These are phyloP conservation scores for Dendroctonus valens DNA, from an alignment of 1,140 invertebrate species.

Conservation along the genomic window DNA sequence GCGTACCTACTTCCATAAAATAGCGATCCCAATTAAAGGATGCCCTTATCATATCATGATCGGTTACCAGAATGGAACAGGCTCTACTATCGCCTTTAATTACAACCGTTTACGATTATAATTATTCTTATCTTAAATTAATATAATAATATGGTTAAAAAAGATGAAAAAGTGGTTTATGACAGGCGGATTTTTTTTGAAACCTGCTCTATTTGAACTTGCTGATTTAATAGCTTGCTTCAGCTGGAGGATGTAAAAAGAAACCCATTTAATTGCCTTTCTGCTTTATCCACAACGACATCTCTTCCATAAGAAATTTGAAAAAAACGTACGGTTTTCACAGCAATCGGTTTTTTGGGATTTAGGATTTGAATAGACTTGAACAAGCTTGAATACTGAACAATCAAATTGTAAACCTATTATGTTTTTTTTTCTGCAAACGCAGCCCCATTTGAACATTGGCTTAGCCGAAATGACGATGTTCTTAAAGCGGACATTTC, in stretches of 20 bases:
- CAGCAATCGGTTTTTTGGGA: neutral
- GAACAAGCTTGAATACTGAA: too few relatives aligned
- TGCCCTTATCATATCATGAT: constrained; percentile 36
- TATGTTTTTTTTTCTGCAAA: too few relatives aligned
- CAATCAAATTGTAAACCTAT: too few relatives aligned
- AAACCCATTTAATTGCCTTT: too few relatives aligned
- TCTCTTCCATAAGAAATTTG: neutral
- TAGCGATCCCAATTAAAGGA: constrained; percentile 36
- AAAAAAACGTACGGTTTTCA: neutral
- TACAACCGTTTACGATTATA: constrained; percentile 37
- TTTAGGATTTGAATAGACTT: neutral
- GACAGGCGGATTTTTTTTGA: neutral
- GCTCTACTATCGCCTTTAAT: constrained; percentile 33
- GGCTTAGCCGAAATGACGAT: neutral
- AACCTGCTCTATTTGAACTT: too few relatives aligned
- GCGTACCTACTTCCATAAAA: constrained; percentile 33
- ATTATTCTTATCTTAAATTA: constrained; percentile 35
- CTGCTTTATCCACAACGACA: too few relatives aligned
- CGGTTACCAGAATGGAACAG: constrained; percentile 27
- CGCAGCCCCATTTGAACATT: neutral
- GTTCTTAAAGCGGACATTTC: neutral
- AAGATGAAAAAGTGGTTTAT: neutral
- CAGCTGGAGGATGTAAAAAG: too few relatives aligned
- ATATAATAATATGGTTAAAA: constrained; percentile 30
- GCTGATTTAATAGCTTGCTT: too few relatives aligned